Base-by-base conservation (phyloP, 2,113 vertebrate species). In the Brachyistius frenatus region DNA sequence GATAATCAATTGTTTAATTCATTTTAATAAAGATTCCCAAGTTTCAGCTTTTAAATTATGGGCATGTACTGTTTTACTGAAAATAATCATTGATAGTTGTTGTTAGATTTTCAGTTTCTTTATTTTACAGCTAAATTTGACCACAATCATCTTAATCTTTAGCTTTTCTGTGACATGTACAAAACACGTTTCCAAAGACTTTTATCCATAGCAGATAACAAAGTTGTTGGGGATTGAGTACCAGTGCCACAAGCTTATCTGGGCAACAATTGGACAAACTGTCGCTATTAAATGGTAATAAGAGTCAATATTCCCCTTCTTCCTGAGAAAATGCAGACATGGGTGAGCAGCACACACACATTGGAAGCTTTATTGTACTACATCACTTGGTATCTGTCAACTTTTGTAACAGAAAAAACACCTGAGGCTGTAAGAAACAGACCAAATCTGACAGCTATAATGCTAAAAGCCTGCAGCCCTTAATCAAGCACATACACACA, bases 401-500 rank as follows among this genome's bases (percentile, higher is more conserved):
- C 68, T 56, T 73, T 80, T 53, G 15, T 55, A 50, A 54, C 15
- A 37, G 37, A 73, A 32, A 55, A 66, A 50, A 31, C 52, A 80
- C 66, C 76, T 68, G 47, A 2, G n/a, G 66, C 62, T 5, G 41
- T 23, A 46, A 35, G 13, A 46, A 82, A 76, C 52, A 81, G 75
- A 79, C 67, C 76, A 50, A 67, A 76, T 81, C 68, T 78, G 86
- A 78, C 54, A 54, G 23, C 66, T 65, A 37, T 37, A 54, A 80
- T 36, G 11, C 32, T 72, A 69, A 81, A 41, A 56, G 66, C 55
- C 10, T 50, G 37, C 52, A 37, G 70, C 55, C 37, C 23, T 41
- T 47, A 37, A 55, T 46, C 76, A 31, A 10, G 2, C 61, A 47
- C 54, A 60, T 1, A 57, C 63, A 49, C 63, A 35, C 15, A 50